These are phyloP conservation scores for Drosophila pandora DNA, from an alignment of 1,140 invertebrate genomes.

Conservation along the genomic window DNA sequence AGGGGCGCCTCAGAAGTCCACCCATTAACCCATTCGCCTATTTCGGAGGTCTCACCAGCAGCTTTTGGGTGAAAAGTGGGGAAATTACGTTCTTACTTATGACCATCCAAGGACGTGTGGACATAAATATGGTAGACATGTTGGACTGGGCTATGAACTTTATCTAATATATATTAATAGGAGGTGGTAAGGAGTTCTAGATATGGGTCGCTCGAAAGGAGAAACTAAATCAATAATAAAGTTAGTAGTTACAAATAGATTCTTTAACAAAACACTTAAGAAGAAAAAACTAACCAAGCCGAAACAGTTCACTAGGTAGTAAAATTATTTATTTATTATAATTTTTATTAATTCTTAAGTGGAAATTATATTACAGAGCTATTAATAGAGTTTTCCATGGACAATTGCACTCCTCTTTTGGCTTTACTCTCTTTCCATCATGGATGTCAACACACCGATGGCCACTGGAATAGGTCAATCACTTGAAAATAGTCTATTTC, in stretches of 20 bases:
- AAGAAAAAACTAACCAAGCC: not conserved
- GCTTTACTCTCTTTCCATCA: conserved; percentile 14
- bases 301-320: too few relatives aligned
- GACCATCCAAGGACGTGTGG: conserved; percentile 6
- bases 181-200: not conserved
- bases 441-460: not conserved
- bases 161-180: not conserved
- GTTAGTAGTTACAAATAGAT: not conserved
- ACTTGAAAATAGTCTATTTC: conserved; percentile 1
- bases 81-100: conserved; percentile 13
- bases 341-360: too few relatives aligned
- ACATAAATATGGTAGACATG: conserved; percentile 2
- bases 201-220: not conserved
- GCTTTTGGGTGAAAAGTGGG: conserved; percentile 3
- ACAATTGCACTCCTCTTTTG: not conserved
- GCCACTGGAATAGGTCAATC: conserved; percentile 20
- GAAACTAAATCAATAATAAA: not conserved
- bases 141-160: not conserved
- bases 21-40: conserved; percentile 13
- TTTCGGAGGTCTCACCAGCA: not conserved
- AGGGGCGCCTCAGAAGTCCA: conserved; percentile 10
- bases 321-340: too few relatives aligned
- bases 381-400: too few relatives aligned
- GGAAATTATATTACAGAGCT: too few relatives aligned
- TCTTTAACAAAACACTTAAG: not conserved